A percentile compares a stretch with the other conserved stretches of the same genome.
Evolutionary conservation across 2,797 vertebrate species (phyloP).

Genomic region (Oreortyx pictus): DNA sequence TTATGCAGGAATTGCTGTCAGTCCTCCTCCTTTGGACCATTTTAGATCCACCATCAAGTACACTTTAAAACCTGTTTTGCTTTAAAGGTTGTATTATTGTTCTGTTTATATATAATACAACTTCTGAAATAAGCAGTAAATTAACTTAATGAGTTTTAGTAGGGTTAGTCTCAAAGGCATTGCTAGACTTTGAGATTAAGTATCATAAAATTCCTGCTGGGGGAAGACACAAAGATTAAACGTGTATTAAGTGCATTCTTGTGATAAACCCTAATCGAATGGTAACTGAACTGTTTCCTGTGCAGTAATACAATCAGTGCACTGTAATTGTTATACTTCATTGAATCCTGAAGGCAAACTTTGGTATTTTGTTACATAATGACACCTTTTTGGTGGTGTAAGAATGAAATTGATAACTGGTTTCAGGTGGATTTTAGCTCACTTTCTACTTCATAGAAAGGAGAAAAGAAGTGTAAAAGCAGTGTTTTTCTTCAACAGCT

Average conservation of each 20-base stretch:
- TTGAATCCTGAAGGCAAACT: background rate
- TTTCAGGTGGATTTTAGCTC: background rate
- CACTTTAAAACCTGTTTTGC: background rate
- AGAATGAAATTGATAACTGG: background rate
- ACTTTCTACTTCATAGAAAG: background rate
- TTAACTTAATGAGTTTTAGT: background rate
- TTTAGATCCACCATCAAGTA: background rate
- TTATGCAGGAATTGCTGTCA: background rate
- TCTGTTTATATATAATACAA: background rate
- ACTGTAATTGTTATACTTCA: background rate
- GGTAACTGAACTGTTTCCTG: background rate
- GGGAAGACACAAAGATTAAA: background rate
- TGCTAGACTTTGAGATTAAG: background rate
- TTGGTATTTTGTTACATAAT: background rate
- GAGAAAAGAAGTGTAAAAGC: accelerated
- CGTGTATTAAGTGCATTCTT: background rate
- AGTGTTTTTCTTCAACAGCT: background rate
- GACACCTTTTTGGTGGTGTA: background rate
- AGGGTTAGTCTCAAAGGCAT: background rate
- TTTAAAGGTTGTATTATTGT: background rate
- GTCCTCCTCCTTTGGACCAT: background rate
- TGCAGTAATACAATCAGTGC: background rate
- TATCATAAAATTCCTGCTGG: background rate
- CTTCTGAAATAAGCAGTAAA: background rate
- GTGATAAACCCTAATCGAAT: background rate